phyloP scores from a whole-genome alignment of 2,113 vertebrate species.

The Chloebia gouldiae region DNA sequence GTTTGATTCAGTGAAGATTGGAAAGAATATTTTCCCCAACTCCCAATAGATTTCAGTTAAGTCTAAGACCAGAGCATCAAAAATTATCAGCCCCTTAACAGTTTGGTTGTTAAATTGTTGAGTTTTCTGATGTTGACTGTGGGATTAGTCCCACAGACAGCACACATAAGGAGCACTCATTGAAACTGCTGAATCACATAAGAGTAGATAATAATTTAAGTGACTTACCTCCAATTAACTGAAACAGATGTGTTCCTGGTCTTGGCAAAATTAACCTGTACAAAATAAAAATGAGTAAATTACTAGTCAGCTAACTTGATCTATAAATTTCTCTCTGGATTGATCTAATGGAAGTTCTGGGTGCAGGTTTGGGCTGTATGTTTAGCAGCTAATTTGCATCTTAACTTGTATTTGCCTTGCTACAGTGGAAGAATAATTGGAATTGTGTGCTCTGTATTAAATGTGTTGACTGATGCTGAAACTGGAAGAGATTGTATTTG shows the following conservation, averaged over 20 bases:
- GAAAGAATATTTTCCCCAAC: neutral
- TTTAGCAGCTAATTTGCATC: conserved; percentile 33
- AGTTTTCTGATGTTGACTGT: neutral
- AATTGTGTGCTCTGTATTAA: neutral
- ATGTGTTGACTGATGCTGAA: conserved; percentile 34
- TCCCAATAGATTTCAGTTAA: neutral
- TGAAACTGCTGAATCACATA: conserved; percentile 21
- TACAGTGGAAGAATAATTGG: conserved; percentile 32
- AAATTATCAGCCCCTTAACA: neutral
- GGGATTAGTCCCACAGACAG: neutral
- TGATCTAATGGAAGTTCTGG: neutral
- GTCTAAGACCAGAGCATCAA: neutral
- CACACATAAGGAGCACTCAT: neutral
- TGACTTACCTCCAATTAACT: conserved; percentile 17
- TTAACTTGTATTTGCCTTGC: conserved; percentile 14
- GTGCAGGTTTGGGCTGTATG: neutral
- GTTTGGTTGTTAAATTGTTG: neutral
- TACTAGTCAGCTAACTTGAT: neutral
- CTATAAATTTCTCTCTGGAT: conserved; percentile 22
- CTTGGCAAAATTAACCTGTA: conserved; percentile 23
- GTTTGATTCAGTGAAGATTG: neutral
- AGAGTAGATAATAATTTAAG: neutral
- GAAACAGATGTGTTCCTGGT: conserved; percentile 23
- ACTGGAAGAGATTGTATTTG: conserved; percentile 30
- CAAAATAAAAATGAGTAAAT: conserved; percentile 13